Base-by-base conservation (phyloP, 2,888 invertebrate genomes). In the Portevinia maculata region DNA sequence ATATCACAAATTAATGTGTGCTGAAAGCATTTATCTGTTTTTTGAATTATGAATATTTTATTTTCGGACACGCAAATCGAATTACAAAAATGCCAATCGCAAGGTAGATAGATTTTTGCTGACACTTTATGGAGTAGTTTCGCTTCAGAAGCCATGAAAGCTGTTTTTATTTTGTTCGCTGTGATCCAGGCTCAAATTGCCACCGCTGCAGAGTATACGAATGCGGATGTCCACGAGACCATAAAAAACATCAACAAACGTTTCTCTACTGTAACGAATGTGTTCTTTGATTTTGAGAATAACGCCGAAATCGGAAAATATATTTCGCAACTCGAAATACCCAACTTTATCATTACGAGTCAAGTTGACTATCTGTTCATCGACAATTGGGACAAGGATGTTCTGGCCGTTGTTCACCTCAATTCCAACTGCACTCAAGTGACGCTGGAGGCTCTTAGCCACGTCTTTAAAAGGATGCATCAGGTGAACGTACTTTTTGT, bases 401-500 rank as follows among this genome's bases (percentile, higher is more conserved):
- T 52, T 15, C 15, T 32, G 8, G 50, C 50, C 11, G 19, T 50
- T 1, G 50, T 28, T 13, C 19, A 24, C 15, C 7, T 50, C 5
- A 8, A 21, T 3, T 1, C 1, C 0, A 50, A 13, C 11, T 21
- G 7, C 5, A 30, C 2, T 13, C 13, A 8, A 30, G 9, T 2
- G 8, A 9, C 15, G 1, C 9, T 1, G 21, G 21, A 19, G 1
- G 3, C n/a, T 3, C 24, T 52, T 7, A 30, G 30, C 2, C 28
- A 15, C 2, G 13, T 52, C 1, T 9, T 52, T n/a, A 15, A 30
- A 30, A 24, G 5, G 8, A 24, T 50, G 28, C 50, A 28, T 28
- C 28, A 50, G 6, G 50, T 28, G 15, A 50, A 30, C 28, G 50
- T 52, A 1, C 28, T 52, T 3, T 52, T 52, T 30, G 15, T 52